Evolutionary conservation across 2,113 vertebrate genomes (phyloP).

Genomic region (Eolophus roseicapilla): DNA sequence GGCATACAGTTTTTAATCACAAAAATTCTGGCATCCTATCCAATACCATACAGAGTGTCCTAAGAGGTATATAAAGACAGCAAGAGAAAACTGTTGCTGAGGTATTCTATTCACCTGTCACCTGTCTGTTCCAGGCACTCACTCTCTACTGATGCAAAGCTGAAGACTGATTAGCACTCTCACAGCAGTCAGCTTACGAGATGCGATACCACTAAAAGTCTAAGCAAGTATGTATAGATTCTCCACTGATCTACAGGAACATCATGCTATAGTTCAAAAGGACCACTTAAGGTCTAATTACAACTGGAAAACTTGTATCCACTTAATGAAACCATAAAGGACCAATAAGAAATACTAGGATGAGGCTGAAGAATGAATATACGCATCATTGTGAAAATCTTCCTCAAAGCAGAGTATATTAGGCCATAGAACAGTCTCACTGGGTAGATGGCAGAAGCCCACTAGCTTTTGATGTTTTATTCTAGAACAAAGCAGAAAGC

Average conservation of each 20-base stretch:
- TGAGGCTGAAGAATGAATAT: not conserved
- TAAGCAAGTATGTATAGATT: not conserved
- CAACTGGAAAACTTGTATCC: not conserved
- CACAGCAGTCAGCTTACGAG: accelerated
- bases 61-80: not conserved
- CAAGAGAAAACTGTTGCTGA: not conserved
- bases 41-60: not conserved
- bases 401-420: not conserved
- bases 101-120: not conserved
- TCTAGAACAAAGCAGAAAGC: not conserved
- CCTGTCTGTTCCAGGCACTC: not conserved
- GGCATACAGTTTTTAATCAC: not conserved
- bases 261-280: not conserved
- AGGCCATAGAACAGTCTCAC: not conserved
- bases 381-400: not conserved
- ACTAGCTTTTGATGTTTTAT: not conserved
- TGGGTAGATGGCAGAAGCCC: not conserved
- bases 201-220: not conserved
- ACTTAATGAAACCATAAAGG: not conserved
- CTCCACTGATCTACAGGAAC: not conserved
- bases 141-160: not conserved
- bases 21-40: not conserved
- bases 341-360: not conserved
- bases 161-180: not conserved
- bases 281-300: not conserved